A percentile compares a stretch with the other conserved stretches of the same genome.
Conservation (phyloP, 2,797 vertebrate species). For the Notoglanidium macrostoma region DNA sequence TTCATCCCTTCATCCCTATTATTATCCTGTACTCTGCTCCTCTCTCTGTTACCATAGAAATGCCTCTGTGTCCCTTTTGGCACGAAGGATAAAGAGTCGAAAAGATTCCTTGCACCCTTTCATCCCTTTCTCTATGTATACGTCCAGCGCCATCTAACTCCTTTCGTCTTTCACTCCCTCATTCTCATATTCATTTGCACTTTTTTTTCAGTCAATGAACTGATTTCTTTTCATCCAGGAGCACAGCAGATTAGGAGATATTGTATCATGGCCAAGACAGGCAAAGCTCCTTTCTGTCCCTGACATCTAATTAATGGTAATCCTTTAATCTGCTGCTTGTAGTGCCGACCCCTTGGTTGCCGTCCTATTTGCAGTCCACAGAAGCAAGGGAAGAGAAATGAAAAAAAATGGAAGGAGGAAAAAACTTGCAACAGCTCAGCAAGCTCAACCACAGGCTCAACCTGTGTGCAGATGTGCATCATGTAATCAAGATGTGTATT, state of each 20-base stretch:
- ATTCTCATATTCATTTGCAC: conserved; percentile 66
- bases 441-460: conserved; percentile 57
- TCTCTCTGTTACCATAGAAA: conserved; percentile 64
- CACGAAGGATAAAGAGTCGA: conserved; percentile 44
- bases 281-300: conserved; percentile 78
- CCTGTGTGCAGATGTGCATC: conserved; percentile 56
- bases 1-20: conserved; percentile 61
- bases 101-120: conserved; percentile 69
- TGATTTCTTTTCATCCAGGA: conserved; percentile 83
- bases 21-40: conserved; percentile 67
- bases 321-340: conserved; percentile 86
- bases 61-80: conserved; percentile 68
- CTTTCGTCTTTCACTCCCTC: conserved; percentile 43
- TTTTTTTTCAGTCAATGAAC: conserved; percentile 76
- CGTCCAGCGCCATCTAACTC: conserved; percentile 58
- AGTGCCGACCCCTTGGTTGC: conserved; percentile 73
- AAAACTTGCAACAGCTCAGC: conserved; percentile 67
- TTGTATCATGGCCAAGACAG: conserved; percentile 84
- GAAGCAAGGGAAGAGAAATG: conserved; percentile 40
- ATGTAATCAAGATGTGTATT: conserved; percentile 35
- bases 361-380: conserved; percentile 78
- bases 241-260: conserved; percentile 84
- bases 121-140: conserved; percentile 58
- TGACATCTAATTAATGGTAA: conserved; percentile 89
- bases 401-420: neutral